Evolutionary conservation across 2,797 vertebrate species (phyloP).

Genomic region (Alosa sapidissima): DNA sequence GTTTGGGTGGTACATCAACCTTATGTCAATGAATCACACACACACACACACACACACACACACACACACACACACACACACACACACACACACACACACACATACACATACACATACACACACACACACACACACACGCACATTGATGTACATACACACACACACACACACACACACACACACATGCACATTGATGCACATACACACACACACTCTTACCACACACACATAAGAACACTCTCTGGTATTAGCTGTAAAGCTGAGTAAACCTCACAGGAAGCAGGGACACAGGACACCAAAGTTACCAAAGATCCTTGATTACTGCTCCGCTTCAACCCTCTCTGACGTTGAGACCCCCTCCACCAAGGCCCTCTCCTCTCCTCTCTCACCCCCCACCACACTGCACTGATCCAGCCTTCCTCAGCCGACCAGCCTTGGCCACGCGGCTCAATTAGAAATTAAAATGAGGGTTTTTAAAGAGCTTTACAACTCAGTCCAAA

Average conservation of each 20-base stretch:
- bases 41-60: neutral
- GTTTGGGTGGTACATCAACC: no score
- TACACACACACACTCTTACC: neutral
- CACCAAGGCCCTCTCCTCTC: neutral
- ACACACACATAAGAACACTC: no score
- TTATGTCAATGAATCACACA: neutral
- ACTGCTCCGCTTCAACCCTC: no score
- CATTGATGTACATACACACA: neutral
- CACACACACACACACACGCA: neutral
- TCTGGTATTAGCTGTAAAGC: neutral
- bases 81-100: neutral
- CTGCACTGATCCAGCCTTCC: neutral
- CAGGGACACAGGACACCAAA: neutral
- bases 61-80: neutral
- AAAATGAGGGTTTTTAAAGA: conserved; percentile 40
- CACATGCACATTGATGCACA: neutral
- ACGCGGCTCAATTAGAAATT: conserved; percentile 59
- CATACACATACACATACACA: neutral
- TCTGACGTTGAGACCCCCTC: neutral
- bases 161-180: neutral
- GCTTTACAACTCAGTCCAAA: neutral
- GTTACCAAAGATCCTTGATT: neutral
- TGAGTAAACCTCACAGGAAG: neutral
- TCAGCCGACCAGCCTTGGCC: conserved; percentile 28
- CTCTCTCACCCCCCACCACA: neutral